Percentiles rank a stretch among this genome's conserved stretches.
Evolutionary conservation across 1,140 invertebrate genomes (phyloP).

Genomic region (Penaeus vannamei): DNA sequence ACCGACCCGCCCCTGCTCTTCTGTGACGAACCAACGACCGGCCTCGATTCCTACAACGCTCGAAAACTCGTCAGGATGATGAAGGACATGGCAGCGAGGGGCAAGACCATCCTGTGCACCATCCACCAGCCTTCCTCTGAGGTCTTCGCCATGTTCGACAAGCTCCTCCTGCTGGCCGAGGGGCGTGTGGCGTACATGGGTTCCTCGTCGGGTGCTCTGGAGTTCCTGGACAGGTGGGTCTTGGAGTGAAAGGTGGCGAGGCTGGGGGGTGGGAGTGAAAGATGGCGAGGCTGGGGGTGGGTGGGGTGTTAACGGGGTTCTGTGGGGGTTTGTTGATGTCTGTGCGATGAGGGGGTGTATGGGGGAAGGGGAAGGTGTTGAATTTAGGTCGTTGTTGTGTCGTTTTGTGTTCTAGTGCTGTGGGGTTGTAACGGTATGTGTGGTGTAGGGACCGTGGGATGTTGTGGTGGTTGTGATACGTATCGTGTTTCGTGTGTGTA

Average conservation of each 20-base stretch:
- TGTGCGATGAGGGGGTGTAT: no score
- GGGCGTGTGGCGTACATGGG: slow-evolving; percentile 88
- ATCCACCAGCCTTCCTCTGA: slow-evolving; percentile 91
- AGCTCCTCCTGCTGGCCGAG: slow-evolving; percentile 82
- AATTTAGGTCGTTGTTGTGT: no score
- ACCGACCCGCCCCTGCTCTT: slow-evolving; percentile 77
- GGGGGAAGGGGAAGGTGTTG: no score
- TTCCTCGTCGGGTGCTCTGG: slow-evolving; percentile 70
- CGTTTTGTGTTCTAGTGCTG: no score
- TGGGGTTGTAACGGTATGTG: no score
- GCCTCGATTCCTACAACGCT: slow-evolving; percentile 77
- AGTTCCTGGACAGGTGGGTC: slow-evolving; percentile 72
- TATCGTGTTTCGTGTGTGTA: no score
- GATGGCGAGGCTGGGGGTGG: no score
- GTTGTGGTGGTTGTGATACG: no score
- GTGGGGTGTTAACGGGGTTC: no score
- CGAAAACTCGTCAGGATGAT: slow-evolving; percentile 77
- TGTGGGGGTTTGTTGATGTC: no score
- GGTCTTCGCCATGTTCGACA: slow-evolving; percentile 85
- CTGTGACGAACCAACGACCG: slow-evolving; percentile 78
- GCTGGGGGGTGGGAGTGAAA: background rate
- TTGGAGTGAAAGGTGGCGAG: background rate
- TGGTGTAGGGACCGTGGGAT: no score
- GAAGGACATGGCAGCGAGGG: slow-evolving; percentile 77
- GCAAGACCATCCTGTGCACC: slow-evolving; percentile 85